Evolutionary conservation across 2,797 vertebrate species (phyloP).

Genomic region (Perodicticus potto): DNA sequence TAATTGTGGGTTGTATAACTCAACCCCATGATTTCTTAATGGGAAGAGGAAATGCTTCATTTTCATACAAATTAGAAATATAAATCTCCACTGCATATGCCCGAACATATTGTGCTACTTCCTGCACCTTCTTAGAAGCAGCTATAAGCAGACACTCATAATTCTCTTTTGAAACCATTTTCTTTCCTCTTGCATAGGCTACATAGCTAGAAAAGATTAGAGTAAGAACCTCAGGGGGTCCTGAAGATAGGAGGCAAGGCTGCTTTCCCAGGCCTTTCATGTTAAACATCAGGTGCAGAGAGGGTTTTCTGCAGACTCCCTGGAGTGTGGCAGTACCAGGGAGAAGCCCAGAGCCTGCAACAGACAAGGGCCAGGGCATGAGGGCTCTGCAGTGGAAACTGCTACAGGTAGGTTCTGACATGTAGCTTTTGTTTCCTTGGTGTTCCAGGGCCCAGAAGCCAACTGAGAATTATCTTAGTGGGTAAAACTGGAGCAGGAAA

Average conservation of each 20-base stretch:
- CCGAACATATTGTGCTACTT: background rate
- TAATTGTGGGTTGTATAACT: background rate
- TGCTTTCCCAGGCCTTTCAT: rapidly evolving
- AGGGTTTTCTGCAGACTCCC: background rate
- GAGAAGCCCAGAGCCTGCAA: rapidly evolving
- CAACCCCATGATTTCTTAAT: background rate
- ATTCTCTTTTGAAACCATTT: background rate
- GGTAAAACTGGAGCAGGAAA: slow-evolving; percentile 91
- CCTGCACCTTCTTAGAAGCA: background rate
- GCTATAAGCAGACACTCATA: background rate
- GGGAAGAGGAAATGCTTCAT: background rate
- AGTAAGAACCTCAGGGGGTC: background rate
- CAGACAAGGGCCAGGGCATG: rapidly evolving
- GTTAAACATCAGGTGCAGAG: too few species aligned
- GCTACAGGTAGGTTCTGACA: background rate
- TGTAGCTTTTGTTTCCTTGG: background rate
- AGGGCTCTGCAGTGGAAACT: rapidly evolving
- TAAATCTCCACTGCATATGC: background rate
- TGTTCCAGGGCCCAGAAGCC: background rate
- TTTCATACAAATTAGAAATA: background rate
- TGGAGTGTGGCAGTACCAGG: background rate
- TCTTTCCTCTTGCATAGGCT: background rate
- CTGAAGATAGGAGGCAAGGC: background rate
- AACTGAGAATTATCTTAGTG: slow-evolving; percentile 88
- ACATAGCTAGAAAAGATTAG: background rate